Evolutionary conservation across 2,113 vertebrate species (phyloP).

Genomic region (Irena cyanogastra): DNA sequence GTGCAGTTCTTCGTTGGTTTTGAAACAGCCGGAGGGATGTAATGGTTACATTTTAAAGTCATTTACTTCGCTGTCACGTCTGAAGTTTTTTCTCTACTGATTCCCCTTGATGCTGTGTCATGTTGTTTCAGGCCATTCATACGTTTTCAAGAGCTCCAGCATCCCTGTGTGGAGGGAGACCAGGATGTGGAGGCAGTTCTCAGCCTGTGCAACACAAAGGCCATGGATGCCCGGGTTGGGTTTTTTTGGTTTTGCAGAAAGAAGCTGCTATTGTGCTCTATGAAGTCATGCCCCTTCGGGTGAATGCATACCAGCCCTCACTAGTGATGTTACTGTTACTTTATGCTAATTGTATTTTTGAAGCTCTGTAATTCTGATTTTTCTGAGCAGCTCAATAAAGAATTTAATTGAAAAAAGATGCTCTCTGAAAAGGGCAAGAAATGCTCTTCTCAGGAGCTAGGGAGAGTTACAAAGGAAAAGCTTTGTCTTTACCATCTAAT

Average conservation of each 20-base stretch:
- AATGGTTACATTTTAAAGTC: background rate
- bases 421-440: background rate
- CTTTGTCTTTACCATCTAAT: background rate
- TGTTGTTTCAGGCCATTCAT: background rate
- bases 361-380: slow-evolving; percentile 20
- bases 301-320: slow-evolving; percentile 18
- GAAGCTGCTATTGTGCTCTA: background rate
- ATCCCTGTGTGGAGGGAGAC: background rate
- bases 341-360: slow-evolving; percentile 40
- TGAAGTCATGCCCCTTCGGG: background rate
- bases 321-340: slow-evolving; percentile 13
- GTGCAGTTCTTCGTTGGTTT: background rate
- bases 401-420: slow-evolving; percentile 34
- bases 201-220: background rate
- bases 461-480: background rate
- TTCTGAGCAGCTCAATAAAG: slow-evolving; percentile 19
- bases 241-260: background rate
- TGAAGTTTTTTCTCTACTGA: background rate
- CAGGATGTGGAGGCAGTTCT: background rate
- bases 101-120: background rate
- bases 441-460: background rate
- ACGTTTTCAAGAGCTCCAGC: background rate
- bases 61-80: background rate
- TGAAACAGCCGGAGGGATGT: background rate
- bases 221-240: background rate